phyloP scores from a whole-genome alignment of 2,888 invertebrate genomes.

The Pseudococcus longispinus region DNA sequence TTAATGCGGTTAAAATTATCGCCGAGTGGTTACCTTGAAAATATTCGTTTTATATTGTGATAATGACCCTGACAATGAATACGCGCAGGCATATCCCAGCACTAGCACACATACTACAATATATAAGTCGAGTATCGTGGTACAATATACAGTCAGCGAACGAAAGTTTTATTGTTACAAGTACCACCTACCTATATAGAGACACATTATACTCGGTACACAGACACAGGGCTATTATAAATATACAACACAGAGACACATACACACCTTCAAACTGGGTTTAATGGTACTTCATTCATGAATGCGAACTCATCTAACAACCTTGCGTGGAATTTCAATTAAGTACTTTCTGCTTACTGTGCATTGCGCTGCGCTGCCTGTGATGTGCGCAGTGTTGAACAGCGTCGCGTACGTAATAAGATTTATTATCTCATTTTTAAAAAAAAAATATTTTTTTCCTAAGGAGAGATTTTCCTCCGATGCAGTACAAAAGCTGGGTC shows the following conservation, averaged over 20 bases:
- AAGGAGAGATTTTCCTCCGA: too few relatives aligned
- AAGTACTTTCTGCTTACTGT: not conserved
- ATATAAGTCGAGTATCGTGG: not conserved
- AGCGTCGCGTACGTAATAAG: not conserved
- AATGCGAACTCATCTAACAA: slow-evolving; percentile 20
- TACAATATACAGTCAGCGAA: not conserved
- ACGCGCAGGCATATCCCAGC: too few relatives aligned
- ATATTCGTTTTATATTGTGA: slow-evolving; percentile 19
- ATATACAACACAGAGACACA: not conserved
- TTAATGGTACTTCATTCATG: slow-evolving; percentile 34
- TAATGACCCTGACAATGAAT: slow-evolving; percentile 31
- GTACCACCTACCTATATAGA: not conserved
- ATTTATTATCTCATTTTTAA: not conserved
- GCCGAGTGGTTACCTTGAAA: slow-evolving; percentile 3
- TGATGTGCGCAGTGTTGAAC: not conserved
- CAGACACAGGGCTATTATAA: not conserved
- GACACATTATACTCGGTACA: not conserved
- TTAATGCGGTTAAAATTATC: slow-evolving; percentile 5
- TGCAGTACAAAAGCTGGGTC: too few relatives aligned
- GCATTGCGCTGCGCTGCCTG: not conserved
- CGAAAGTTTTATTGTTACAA: slow-evolving; percentile 31
- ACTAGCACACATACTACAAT: not conserved
- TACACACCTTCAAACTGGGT: not conserved
- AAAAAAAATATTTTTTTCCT: too few relatives aligned
- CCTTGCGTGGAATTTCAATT: slow-evolving; percentile 14